Evolutionary conservation across 2,113 vertebrate species (phyloP), one percentile per base, ranked within the genome.

Genomic region (Siphamia tubifer): DNA sequence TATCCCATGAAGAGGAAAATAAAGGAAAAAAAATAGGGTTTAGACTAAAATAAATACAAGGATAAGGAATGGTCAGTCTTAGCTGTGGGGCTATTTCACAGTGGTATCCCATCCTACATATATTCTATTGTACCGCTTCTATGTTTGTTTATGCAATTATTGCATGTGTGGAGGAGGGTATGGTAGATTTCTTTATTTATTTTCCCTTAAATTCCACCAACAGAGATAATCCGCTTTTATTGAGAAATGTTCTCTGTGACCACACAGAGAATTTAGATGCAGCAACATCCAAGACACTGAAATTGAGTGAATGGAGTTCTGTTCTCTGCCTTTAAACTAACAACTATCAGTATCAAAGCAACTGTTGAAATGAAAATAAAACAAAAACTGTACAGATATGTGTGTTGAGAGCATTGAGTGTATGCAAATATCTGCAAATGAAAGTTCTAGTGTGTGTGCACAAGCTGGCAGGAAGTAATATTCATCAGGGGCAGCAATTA

Each of bases 181-280:
- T 24, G 56, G 35, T 55, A 28, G 16, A 74, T 52, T 56, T 56
- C 28, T 30, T 2, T 30, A 2, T 30, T 6, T 30, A 30, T 10
- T 47, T 27, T 15, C 1, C n/a, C 53, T 0, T 8, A 38, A 49
- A 77, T 2, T 70, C 15, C 20, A 44, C 23, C 48, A 23, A 38
- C 12, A 20, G 27, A 74, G 32, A 28, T 68, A 78, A 82, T 82
- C 69, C 11, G 17, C 21, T 82, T 32, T 68, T 74, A 65, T 48
- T 63, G 53, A 63, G 6, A 77, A 49, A 56, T 25, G 13, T 57
- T 58, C 19, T 54, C 31, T 56, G 6, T 21, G 23, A 40, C 30
- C 0, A 1, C 6, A 64, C 21, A 68, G 27, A 43, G 19, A 69
- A 49, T 27, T 10, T 2, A 69, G 34, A 58, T 39, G 53, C 55